These are phyloP conservation scores for Xylocampa areola DNA, from an alignment of 2,888 invertebrate species.

Conservation along the genomic window DNA sequence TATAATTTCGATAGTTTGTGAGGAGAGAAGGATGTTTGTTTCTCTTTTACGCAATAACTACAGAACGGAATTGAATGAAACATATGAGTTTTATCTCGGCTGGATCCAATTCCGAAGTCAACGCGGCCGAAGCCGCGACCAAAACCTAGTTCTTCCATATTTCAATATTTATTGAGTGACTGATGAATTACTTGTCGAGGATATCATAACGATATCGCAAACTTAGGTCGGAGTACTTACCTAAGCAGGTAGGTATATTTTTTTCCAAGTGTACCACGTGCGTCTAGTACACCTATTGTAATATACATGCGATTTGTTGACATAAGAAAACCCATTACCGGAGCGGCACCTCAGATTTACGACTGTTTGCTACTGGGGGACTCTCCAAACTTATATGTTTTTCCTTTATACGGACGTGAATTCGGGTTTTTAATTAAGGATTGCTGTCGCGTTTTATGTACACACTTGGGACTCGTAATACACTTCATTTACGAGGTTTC, in stretches of 20 bases:
- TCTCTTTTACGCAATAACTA: no score
- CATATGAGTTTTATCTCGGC: no score
- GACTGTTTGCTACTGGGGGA: slow-evolving; percentile 72
- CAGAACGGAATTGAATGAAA: no score
- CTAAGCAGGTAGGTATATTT: slow-evolving; percentile 6
- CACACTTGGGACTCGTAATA: slow-evolving; percentile 66
- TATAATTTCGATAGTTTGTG: no score
- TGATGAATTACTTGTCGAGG: no score
- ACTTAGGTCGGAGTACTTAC: neutral
- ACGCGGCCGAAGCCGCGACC: no score
- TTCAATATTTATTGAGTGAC: no score
- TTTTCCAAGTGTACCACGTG: slow-evolving; percentile 28
- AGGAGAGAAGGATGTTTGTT: no score
- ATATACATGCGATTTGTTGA: slow-evolving; percentile 73
- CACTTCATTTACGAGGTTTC: slow-evolving; percentile 64
- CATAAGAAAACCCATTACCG: slow-evolving; percentile 79
- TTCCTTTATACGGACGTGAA: slow-evolving; percentile 67
- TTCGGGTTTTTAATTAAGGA: slow-evolving; percentile 73
- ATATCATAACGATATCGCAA: no score
- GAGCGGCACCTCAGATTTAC: slow-evolving; percentile 76
- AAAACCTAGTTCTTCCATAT: no score
- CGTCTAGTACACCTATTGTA: slow-evolving; percentile 53
- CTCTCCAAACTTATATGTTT: slow-evolving; percentile 66
- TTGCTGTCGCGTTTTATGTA: slow-evolving; percentile 62
- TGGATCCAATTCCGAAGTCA: no score